These are phyloP conservation scores for Ophion slaviceki DNA, from an alignment of 2,888 invertebrate genomes.

Conservation along the genomic window DNA sequence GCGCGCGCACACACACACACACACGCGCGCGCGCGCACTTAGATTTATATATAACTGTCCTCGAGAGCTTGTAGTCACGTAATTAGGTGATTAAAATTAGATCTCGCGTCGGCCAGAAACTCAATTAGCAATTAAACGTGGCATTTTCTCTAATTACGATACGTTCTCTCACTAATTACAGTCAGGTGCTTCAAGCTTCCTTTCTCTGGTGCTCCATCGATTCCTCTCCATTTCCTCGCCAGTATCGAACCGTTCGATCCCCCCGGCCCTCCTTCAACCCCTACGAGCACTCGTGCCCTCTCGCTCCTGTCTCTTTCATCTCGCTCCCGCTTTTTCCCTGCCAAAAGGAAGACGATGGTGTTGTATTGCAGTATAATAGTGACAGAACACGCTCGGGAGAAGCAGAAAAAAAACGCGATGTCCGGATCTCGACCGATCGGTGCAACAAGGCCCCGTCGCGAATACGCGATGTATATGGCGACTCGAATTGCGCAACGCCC, in stretches of 20 bases:
- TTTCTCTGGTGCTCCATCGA: conserved; percentile 31
- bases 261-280: conserved; percentile 3
- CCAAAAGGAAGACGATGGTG: conserved; percentile 3
- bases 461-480: conserved; percentile 74
- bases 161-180: conserved; percentile 85
- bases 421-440: conserved; percentile 73
- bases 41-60: not conserved
- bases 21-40: not conserved
- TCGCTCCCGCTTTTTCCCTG: conserved; percentile 52
- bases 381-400: conserved; percentile 75
- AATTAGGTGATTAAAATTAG: conserved; percentile 87
- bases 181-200: conserved; percentile 74
- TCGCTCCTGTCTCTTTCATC: conserved; percentile 27
- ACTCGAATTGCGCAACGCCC: conserved; percentile 77
- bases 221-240: conserved; percentile 52
- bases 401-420: conserved; percentile 68
- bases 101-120: conserved; percentile 86
- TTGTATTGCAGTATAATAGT: conserved; percentile 50
- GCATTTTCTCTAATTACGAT: conserved; percentile 86
- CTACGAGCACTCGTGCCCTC: conserved; percentile 63
- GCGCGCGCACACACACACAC: not conserved
- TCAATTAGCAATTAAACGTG: conserved; percentile 87
- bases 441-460: conserved; percentile 69
- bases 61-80: conserved; percentile 84
- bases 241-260: conserved; percentile 44